Evolutionary conservation across 2,888 invertebrate species (phyloP), one percentile per base, ranked within the genome.

Genomic region (Tetranychus piercei): DNA sequence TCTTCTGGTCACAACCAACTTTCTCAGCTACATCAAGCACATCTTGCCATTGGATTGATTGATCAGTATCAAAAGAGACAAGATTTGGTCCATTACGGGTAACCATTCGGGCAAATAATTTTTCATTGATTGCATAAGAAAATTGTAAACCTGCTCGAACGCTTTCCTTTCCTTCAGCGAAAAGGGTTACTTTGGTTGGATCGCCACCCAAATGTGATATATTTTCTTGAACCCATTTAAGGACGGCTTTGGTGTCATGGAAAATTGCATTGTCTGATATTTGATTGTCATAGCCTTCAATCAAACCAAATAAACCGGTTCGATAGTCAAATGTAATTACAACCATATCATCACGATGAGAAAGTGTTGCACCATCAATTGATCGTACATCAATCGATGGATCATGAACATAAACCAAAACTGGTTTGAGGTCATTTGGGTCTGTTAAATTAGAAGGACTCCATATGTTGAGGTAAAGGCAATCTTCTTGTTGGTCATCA

Each of bases 401-500:
- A 23, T 20, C 22, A 22, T 23, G 69, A 11, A 69, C 11, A 34
- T 69, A 23, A 20, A 69, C 69, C 34, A 23, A 11, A 69, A 69
- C 69, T 69, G 69, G 69, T 69, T 23, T 69, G 6, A 23, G 20
- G 11, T 20, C 22, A 22, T 20, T 23, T n/a, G 69, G 69, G 20
- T 20, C 22, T 11, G 20, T 20, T 20, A 23, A 9, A 23, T 20
- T 23, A 20, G 69, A 18, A 22, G 69, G 69, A 69, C 69, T 23
- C 69, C 69, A 69, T 20, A 69, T 20, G 20, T 69, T 69, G 18
- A 69, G 20, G 23, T 23, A 69, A 23, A 69, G 34, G 20, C 69
- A 69, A 69, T 69, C 69, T 69, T 69, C 69, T 23, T 23, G 20
- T 23, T 69, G 69, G n/a, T 23, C 22, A 23, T 69, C 69, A 69